These are phyloP conservation scores for Pollenia amentaria DNA, from an alignment of 2,888 invertebrate genomes.

Conservation along the genomic window DNA sequence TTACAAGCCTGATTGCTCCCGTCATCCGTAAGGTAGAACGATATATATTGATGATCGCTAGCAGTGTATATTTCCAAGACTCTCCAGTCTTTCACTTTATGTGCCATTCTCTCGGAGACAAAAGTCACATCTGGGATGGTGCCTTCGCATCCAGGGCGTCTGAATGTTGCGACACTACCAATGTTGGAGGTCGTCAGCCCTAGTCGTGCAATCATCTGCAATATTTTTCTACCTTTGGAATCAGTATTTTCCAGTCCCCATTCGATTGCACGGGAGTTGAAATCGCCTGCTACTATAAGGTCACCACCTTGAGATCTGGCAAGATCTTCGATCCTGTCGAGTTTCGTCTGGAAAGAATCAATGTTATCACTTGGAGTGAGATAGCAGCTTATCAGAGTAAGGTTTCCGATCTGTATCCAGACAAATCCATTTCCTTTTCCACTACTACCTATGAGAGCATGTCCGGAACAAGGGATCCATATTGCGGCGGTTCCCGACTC, in stretches of 20 bases:
- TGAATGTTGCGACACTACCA: conserved; percentile 8
- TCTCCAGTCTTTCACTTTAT: conserved; percentile 11
- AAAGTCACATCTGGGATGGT: background rate
- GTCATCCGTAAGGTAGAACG: too few species aligned
- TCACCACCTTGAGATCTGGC: background rate
- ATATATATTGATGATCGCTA: background rate
- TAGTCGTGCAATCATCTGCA: too few species aligned
- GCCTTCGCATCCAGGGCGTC: background rate
- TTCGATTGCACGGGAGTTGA: too few species aligned
- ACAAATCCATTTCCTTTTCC: conserved; percentile 9
- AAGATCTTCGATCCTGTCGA: background rate
- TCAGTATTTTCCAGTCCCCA: too few species aligned
- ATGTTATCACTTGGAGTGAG: conserved; percentile 41
- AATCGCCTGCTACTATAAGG: too few species aligned
- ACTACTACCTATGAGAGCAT: background rate
- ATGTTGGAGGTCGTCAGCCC: background rate
- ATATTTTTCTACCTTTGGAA: too few species aligned
- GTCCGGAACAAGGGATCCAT: background rate
- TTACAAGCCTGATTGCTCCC: too few species aligned
- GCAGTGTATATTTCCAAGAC: conserved; percentile 7
- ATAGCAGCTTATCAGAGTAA: conserved; percentile 39
- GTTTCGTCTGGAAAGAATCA: conserved; percentile 20
- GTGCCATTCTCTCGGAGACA: background rate
- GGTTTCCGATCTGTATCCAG: conserved; percentile 18
- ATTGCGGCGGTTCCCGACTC: conserved; percentile 2